Conservation (phyloP, 2,888 invertebrate genomes). For the Sceliomorpha sp. region DNA sequence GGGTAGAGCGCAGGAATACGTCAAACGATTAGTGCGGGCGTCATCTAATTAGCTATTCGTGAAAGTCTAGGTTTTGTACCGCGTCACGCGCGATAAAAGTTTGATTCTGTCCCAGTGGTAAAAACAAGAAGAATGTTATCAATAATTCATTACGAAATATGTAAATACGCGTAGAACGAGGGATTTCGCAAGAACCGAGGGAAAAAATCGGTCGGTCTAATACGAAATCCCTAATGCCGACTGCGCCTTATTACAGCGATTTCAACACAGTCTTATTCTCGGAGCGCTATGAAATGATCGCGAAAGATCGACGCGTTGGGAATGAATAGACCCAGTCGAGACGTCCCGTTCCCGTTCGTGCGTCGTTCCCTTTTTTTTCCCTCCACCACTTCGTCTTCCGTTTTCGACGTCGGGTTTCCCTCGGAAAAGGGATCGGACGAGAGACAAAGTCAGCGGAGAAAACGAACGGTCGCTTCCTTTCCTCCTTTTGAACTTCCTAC, state of each 20-base stretch:
- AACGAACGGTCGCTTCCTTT: constrained; percentile 29
- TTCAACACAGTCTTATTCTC: constrained; percentile 31
- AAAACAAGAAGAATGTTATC: constrained; percentile 44
- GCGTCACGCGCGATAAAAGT: constrained; percentile 15
- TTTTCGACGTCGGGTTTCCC: background rate
- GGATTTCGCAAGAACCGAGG: constrained; percentile 34
- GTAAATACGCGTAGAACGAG: constrained; percentile 37
- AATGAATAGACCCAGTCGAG: constrained; percentile 1
- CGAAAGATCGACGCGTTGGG: background rate
- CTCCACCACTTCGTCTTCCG: background rate
- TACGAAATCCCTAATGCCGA: constrained; percentile 20
- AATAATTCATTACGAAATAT: constrained; percentile 48
- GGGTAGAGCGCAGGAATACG: constrained; percentile 9
- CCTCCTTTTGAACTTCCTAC: constrained; percentile 46
- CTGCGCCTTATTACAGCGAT: constrained; percentile 22
- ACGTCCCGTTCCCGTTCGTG: constrained; percentile 3
- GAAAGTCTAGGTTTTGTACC: constrained; percentile 27
- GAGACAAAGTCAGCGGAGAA: constrained; percentile 12
- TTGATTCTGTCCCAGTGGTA: constrained; percentile 20
- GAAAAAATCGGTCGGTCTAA: constrained; percentile 13
- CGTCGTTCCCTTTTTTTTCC: constrained; percentile 2
- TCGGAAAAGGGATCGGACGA: background rate
- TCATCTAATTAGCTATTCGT: constrained; percentile 46
- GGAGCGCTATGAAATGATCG: background rate
- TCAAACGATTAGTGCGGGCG: constrained; percentile 28